Evolutionary conservation across 2,113 vertebrate genomes (phyloP).

Genomic region (Gadus macrocephalus): DNA sequence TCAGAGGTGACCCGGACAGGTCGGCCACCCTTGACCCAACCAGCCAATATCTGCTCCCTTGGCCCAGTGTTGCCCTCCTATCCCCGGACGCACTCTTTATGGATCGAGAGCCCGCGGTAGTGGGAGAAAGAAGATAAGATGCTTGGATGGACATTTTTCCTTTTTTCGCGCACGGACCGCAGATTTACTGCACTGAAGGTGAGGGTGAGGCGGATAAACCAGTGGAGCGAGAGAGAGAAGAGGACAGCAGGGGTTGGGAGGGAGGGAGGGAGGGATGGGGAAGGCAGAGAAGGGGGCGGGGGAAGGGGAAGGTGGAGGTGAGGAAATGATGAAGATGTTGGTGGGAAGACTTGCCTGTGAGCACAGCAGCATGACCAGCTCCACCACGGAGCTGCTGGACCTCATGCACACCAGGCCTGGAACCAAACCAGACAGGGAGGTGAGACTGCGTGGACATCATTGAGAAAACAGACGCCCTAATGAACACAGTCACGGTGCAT

Average conservation of each 20-base stretch:
- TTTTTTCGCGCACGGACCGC: constrained; percentile 24
- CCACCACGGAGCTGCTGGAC: constrained; percentile 98
- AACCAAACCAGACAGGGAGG: constrained; percentile 17
- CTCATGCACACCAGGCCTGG: constrained; percentile 88
- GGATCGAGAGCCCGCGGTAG: constrained; percentile 24
- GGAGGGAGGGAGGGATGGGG: neutral
- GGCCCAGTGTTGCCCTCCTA: constrained; percentile 71
- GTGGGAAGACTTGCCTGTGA: constrained; percentile 85
- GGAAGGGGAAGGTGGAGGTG: constrained; percentile 47
- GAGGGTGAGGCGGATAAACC: constrained; percentile 52
- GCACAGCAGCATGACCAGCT: constrained; percentile 98
- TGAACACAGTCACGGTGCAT: neutral
- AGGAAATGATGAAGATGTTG: neutral
- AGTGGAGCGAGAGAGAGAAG: constrained; percentile 4
- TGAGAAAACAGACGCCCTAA: neutral
- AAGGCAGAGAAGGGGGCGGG: constrained; percentile 16
- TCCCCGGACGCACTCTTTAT: constrained; percentile 12
- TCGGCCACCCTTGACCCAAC: constrained; percentile 83
- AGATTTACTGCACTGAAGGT: constrained; percentile 70
- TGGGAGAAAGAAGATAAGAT: constrained; percentile 53
- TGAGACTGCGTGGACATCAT: neutral
- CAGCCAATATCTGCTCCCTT: constrained; percentile 75
- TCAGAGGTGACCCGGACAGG: constrained; percentile 90
- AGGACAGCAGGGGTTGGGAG: constrained; percentile 12
- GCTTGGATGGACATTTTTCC: neutral